These are phyloP conservation scores for Perodicticus potto DNA, from an alignment of 2,797 vertebrate genomes.

Conservation along the genomic window DNA sequence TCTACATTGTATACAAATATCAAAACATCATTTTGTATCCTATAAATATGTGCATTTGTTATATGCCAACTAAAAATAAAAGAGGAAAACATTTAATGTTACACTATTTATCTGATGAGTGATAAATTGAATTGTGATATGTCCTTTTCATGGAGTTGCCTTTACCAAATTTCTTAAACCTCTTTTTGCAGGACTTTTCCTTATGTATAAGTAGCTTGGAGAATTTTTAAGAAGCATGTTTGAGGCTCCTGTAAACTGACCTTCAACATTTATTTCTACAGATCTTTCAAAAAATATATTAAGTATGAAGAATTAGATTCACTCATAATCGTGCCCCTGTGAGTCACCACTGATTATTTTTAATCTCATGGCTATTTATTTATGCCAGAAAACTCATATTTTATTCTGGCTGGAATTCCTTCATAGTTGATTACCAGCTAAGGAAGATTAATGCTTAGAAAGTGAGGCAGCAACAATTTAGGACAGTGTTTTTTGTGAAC, in stretches of 20 bases:
- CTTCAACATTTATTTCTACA: neutral
- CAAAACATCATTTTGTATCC: neutral
- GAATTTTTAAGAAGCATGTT: neutral
- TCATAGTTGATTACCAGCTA: neutral
- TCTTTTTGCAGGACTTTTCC: neutral
- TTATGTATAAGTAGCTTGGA: neutral
- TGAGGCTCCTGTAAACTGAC: neutral
- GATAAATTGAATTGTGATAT: no score
- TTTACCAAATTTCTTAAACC: neutral
- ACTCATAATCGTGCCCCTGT: neutral
- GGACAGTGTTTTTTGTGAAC: neutral
- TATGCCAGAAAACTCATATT: neutral
- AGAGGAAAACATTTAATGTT: neutral
- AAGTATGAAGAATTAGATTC: neutral
- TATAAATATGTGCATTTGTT: neutral
- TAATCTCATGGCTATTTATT: neutral
- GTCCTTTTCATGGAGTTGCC: neutral
- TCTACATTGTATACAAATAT: neutral
- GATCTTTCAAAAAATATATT: neutral
- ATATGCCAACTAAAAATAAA: neutral
- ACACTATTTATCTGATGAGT: neutral
- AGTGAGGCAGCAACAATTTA: neutral
- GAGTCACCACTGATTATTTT: neutral
- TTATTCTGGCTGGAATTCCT: neutral
- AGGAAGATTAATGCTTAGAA: neutral